Percentiles rank a stretch among this genome's conserved stretches.
Evolutionary conservation across 2,797 vertebrate genomes (phyloP).

Genomic region (Simalia tracyae): DNA sequence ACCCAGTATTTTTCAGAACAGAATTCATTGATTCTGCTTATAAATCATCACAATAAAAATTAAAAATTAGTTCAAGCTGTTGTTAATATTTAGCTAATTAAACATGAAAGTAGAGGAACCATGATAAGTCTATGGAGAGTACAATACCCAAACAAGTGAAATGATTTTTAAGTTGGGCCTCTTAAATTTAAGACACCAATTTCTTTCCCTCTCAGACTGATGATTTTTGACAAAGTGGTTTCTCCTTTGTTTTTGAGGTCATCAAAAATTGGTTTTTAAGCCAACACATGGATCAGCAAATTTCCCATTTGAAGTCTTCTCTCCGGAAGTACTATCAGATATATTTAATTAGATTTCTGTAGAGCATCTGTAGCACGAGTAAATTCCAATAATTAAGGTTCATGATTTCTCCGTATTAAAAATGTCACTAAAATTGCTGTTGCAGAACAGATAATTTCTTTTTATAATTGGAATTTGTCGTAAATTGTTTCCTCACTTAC

Average conservation of each 20-base stretch:
- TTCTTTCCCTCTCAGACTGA: slow-evolving; percentile 23
- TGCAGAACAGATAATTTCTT: slow-evolving; percentile 74
- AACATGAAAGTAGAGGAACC: background rate
- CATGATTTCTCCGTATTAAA: slow-evolving; percentile 73
- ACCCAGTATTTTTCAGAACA: background rate
- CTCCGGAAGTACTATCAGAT: slow-evolving; percentile 61
- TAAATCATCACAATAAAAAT: background rate
- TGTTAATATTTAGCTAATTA: slow-evolving; percentile 10
- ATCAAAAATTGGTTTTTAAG: slow-evolving; percentile 63
- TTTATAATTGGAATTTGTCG: slow-evolving; percentile 69
- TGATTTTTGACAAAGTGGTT: slow-evolving; percentile 36
- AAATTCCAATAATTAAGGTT: slow-evolving; percentile 75
- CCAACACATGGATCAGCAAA: slow-evolving; percentile 52
- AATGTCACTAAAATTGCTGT: slow-evolving; percentile 71
- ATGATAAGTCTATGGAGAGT: background rate
- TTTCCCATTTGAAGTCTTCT: slow-evolving; percentile 54
- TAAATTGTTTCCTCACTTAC: slow-evolving; percentile 68
- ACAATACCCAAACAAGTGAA: slow-evolving; percentile 26
- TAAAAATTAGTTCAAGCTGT: background rate
- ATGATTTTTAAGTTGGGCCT: slow-evolving; percentile 47
- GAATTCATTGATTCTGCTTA: background rate
- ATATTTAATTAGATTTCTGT: slow-evolving; percentile 73
- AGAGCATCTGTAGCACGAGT: slow-evolving; percentile 66
- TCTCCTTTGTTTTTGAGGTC: slow-evolving; percentile 59
- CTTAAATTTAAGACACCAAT: slow-evolving; percentile 42